Conservation (phyloP, 2,113 vertebrate genomes). For the Gallinago undulata region DNA sequence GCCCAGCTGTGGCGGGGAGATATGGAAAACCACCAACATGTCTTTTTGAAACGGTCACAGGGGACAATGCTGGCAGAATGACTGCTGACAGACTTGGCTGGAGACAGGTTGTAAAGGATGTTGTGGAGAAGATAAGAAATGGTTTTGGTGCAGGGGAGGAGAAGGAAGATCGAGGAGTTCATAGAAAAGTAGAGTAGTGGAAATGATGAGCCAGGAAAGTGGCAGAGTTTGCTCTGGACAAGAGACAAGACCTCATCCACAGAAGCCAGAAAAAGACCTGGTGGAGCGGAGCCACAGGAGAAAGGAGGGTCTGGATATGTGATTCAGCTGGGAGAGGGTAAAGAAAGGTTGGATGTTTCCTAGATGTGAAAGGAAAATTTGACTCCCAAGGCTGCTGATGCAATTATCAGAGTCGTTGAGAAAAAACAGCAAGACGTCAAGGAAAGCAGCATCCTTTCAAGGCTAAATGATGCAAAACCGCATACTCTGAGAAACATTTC, state of each 20-base stretch:
- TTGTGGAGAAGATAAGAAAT: neutral
- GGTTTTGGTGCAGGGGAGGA: neutral
- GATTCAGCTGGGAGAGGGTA: neutral
- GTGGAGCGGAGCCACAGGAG: neutral
- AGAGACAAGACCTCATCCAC: neutral
- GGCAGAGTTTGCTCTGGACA: neutral
- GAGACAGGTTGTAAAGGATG: neutral
- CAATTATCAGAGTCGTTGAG: neutral
- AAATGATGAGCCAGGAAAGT: neutral
- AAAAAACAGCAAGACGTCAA: constrained; percentile 11
- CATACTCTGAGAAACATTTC: constrained; percentile 21
- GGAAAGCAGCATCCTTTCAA: constrained; percentile 37
- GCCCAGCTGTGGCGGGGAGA: neutral
- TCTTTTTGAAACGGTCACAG: neutral
- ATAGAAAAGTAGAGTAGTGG: neutral
- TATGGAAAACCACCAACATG: neutral
- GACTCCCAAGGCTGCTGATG: constrained; percentile 18
- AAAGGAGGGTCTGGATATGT: neutral
- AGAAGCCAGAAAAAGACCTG: neutral
- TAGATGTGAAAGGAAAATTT: constrained; percentile 23
- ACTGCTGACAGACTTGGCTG: neutral
- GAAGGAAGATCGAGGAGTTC: neutral
- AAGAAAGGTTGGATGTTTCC: constrained; percentile 22
- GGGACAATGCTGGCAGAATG: fast-evolving
- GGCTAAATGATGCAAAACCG: neutral